These are phyloP conservation scores for Tiliacea aurago DNA, from an alignment of 2,888 invertebrate genomes.

Conservation along the genomic window DNA sequence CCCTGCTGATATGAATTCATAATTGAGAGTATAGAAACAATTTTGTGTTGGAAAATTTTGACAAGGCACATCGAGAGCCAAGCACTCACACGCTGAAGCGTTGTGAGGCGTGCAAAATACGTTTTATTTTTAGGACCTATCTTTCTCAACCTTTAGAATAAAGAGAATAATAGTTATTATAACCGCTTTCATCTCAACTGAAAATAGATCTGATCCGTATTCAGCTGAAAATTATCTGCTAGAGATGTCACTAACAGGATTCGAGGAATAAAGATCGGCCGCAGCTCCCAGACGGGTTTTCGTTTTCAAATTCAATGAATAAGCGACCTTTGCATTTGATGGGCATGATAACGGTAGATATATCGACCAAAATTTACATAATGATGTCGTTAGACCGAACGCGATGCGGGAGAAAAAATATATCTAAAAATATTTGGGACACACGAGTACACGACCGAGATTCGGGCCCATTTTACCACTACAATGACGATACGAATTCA, in stretches of 20 bases:
- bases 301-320: slow-evolving; percentile 59
- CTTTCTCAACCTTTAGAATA: neutral
- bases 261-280: slow-evolving; percentile 41
- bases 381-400: slow-evolving; percentile 72
- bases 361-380: slow-evolving; percentile 73
- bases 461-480: slow-evolving; percentile 31
- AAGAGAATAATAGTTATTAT: slow-evolving; percentile 7
- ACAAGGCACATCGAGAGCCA: too few relatives aligned
- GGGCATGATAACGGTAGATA: slow-evolving; percentile 64
- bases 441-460: slow-evolving; percentile 37
- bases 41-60: too few relatives aligned
- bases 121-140: neutral
- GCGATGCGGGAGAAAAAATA: slow-evolving; percentile 50
- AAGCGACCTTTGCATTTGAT: slow-evolving; percentile 69
- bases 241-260: slow-evolving; percentile 56
- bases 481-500: slow-evolving; percentile 48
- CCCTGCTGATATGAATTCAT: too few relatives aligned
- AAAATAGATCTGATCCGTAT: slow-evolving; percentile 30
- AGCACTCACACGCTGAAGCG: too few relatives aligned
- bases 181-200: slow-evolving; percentile 15
- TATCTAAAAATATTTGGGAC: slow-evolving; percentile 56
- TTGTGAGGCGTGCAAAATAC: neutral
- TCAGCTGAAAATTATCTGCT: slow-evolving; percentile 48
- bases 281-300: slow-evolving; percentile 62
- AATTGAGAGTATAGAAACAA: too few relatives aligned